These are phyloP conservation scores for Thripadectes ignobilis DNA, from an alignment of 2,797 vertebrate genomes.

Conservation along the genomic window DNA sequence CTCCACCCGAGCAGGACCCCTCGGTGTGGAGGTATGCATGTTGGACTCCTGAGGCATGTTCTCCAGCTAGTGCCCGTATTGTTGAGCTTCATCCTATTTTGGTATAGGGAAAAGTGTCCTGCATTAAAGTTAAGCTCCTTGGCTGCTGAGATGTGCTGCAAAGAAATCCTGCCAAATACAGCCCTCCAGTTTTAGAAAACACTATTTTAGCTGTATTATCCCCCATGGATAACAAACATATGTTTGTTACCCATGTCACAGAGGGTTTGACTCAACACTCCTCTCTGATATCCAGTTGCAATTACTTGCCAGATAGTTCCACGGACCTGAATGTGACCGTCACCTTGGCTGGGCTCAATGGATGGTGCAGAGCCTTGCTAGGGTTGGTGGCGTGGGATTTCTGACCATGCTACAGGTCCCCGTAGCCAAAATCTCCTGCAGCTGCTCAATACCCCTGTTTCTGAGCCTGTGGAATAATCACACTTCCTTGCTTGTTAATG, in stretches of 20 bases:
- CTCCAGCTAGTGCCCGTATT: background rate
- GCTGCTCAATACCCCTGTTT: background rate
- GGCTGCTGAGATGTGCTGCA: background rate
- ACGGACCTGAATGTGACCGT: fast-evolving
- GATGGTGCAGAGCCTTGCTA: background rate
- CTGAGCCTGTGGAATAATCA: background rate
- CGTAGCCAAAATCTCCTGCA: background rate
- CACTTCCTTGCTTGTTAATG: background rate
- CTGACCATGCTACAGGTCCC: background rate
- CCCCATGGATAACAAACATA: background rate
- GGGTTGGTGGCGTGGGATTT: background rate
- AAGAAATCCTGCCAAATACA: conserved; percentile 3
- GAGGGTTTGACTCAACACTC: background rate
- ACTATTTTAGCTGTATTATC: conserved; percentile 5
- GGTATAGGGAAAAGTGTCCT: conserved; percentile 3
- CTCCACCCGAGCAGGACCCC: conserved; percentile 30
- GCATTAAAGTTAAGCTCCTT: conserved; percentile 33
- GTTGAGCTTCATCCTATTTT: conserved; percentile 56
- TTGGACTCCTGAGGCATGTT: conserved; percentile 19
- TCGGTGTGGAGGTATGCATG: background rate
- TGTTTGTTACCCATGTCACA: background rate
- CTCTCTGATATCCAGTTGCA: background rate
- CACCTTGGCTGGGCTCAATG: background rate
- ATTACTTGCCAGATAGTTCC: background rate
- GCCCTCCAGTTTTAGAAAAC: conserved; percentile 35